Evolutionary conservation across 2,797 vertebrate genomes (phyloP).

Genomic region (Sus cebifrons): DNA sequence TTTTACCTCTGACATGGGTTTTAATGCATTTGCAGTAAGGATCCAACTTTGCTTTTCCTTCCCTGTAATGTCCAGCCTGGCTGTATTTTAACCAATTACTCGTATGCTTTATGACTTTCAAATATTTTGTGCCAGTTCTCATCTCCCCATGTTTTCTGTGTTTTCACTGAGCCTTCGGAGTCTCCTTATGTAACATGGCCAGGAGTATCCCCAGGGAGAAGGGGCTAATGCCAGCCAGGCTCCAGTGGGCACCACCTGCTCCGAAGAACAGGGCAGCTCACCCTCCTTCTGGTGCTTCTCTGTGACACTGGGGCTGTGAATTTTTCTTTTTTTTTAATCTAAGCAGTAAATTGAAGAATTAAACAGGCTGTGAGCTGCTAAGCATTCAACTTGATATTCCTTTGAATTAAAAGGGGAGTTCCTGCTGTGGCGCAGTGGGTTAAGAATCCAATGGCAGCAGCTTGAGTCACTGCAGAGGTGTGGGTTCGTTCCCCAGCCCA

Average conservation of each 20-base stretch:
- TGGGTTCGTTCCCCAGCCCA: no score
- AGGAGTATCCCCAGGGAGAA: fast-evolving
- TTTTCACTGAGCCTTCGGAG: background rate
- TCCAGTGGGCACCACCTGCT: background rate
- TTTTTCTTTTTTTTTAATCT: background rate
- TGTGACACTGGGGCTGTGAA: background rate
- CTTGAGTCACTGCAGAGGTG: no score
- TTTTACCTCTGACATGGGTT: background rate
- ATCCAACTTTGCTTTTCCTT: background rate
- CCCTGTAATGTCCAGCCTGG: background rate
- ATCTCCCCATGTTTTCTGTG: background rate
- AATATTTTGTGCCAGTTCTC: background rate
- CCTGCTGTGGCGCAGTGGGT: no score
- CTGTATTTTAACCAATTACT: background rate
- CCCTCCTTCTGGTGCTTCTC: background rate
- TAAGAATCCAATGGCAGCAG: no score
- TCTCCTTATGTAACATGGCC: background rate
- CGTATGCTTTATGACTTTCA: background rate
- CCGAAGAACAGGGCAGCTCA: fast-evolving
- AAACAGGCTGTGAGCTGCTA: background rate
- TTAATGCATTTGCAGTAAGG: background rate
- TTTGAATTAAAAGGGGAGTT: background rate
- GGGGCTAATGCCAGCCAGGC: background rate
- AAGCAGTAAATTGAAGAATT: background rate
- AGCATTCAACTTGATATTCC: background rate